Evolutionary conservation across 2,888 invertebrate genomes (phyloP).

Genomic region (Nomada flava): DNA sequence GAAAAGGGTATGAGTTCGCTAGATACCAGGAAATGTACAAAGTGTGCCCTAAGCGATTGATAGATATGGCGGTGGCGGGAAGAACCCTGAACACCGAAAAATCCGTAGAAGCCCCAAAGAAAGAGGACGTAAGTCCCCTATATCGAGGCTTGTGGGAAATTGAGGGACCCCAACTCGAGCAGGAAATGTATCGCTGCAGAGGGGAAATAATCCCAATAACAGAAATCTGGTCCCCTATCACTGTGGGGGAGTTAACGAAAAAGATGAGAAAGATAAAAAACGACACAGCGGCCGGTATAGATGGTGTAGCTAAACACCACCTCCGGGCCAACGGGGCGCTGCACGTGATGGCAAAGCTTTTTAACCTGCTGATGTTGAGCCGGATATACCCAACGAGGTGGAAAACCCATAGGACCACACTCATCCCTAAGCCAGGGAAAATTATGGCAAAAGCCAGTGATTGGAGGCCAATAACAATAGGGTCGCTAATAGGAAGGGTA

Average conservation of each 20-base stretch:
- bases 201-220: no score
- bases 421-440: neutral
- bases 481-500: neutral
- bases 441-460: neutral
- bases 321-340: neutral
- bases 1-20: no score
- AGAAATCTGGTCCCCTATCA: neutral
- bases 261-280: neutral
- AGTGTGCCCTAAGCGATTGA: no score
- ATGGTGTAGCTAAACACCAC: neutral
- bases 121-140: no score
- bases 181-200: no score
- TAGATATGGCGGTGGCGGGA: no score
- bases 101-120: no score
- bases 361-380: neutral
- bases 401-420: neutral
- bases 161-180: no score
- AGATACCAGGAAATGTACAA: no score
- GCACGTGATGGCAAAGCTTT: neutral
- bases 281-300: neutral
- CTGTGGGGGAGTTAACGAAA: accelerated
- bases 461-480: slow-evolving; percentile 6
- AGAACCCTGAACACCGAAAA: no score
- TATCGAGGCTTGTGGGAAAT: no score
- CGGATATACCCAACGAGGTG: neutral